These are phyloP conservation scores for Branchinecta sandiegonensis DNA, from an alignment of 2,888 invertebrate species.

Conservation along the genomic window DNA sequence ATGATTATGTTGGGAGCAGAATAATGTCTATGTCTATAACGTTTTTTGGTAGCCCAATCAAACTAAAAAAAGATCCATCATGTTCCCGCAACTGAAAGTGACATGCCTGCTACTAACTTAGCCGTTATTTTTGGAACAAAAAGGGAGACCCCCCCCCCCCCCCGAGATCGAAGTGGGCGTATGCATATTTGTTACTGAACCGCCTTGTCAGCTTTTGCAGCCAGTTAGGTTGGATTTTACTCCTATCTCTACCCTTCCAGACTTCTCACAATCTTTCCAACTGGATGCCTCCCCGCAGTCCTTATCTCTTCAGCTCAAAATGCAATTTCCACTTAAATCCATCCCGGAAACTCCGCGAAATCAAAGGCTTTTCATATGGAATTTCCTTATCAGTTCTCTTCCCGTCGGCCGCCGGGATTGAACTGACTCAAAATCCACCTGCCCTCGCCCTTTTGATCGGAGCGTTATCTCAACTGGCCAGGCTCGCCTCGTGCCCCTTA, in stretches of 20 bases:
- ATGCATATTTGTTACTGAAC: neutral
- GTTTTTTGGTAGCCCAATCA: no score
- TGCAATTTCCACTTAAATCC: constrained; percentile 16
- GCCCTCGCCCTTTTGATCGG: constrained; percentile 6
- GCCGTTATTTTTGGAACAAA: neutral
- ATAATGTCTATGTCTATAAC: no score
- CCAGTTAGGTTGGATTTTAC: neutral
- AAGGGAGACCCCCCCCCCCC: neutral
- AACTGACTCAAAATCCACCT: constrained; percentile 3
- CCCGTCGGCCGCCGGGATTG: constrained; percentile 16
- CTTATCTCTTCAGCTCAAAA: constrained; percentile 8
- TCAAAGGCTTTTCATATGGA: constrained; percentile 15
- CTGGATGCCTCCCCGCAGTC: constrained; percentile 1
- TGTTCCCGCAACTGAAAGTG: no score
- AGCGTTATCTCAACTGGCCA: constrained; percentile 2
- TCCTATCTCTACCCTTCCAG: constrained; percentile 14
- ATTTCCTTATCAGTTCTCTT: constrained; percentile 4
- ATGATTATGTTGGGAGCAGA: no score
- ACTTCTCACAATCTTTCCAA: constrained; percentile 12
- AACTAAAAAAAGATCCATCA: no score
- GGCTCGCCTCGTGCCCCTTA: neutral
- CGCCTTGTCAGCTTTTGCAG: neutral
- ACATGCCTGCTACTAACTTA: no score
- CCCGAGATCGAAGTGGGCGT: neutral
- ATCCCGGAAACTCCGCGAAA: constrained; percentile 13